Evolutionary conservation across 2,113 vertebrate species (phyloP), one percentile per base, ranked within the genome.

Genomic region (Pogonocichla stellata): DNA sequence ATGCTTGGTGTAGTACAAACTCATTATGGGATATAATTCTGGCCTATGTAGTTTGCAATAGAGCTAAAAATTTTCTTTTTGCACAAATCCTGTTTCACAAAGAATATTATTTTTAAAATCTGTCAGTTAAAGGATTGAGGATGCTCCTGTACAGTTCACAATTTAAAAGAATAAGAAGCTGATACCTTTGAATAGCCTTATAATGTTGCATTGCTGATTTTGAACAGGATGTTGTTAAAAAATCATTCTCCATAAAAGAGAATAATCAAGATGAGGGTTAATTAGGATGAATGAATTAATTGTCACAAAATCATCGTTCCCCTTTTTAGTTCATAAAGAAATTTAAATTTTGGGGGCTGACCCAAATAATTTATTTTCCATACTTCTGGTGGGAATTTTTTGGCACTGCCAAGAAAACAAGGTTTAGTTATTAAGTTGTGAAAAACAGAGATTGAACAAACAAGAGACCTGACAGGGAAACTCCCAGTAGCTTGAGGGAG

Each of bases 91-190:
- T 47, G 4, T 16, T 75, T 42, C n/a, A 61, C 14, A 82, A 22
- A 61, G 10, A 22, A 19, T 51, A 10, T 28, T 5, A 43, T 26
- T 36, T 23, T 36, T 22, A 1, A 0, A 80, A 54, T 25, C 3
- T 33, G 0, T 43, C 38, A 50, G 0, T 66, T 58, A 58, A 36
- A 73, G 4, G 5, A 42, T 6, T 43, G 42, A 48, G 3, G 3
- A 8, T 62, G 7, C 54, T 73, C 29, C 22, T 23, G 12, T 34
- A 14, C 5, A 16, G 24, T n/a, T 60, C 77, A 51, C 1, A 19
- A 65, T 10, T 19, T 0, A 14, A n/a, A 50, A 61, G 53, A 17
- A 24, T 1, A 15, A 40, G 7, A 9, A 73, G 2, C 20, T 61
- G 4, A 8, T 58, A 36, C 8, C 3, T 80, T 65, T 61, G 16